Evolutionary conservation across 1,140 invertebrate genomes (phyloP).

Genomic region (Papilio xuthus): DNA sequence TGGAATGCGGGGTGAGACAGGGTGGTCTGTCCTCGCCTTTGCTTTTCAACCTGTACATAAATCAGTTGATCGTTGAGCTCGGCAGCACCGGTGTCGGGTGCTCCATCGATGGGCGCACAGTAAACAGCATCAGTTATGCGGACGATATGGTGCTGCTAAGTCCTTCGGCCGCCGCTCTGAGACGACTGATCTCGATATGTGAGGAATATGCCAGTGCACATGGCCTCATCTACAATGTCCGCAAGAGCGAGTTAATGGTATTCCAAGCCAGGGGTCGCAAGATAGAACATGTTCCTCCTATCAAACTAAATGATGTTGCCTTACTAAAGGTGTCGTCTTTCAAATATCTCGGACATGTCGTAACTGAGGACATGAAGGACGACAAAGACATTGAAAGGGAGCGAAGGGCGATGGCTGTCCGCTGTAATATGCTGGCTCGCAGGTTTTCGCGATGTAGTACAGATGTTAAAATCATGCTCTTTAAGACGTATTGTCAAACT

Average conservation of each 20-base stretch:
- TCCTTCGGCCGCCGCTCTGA: background rate
- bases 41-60: too few species aligned
- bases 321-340: too few species aligned
- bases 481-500: too few species aligned
- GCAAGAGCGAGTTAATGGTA: background rate
- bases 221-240: background rate
- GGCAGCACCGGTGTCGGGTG: background rate
- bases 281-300: background rate
- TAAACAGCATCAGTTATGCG: background rate
- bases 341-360: background rate
- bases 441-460: too few species aligned
- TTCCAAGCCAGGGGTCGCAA: background rate
- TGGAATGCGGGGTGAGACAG: too few species aligned
- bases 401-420: too few species aligned
- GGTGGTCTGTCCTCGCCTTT: too few species aligned
- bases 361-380: background rate
- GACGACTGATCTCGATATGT: background rate
- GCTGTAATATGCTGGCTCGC: too few species aligned
- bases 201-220: background rate
- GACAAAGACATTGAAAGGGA: too few species aligned
- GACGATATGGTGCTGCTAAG: background rate
- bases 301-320: conserved; percentile 1
- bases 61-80: too few species aligned
- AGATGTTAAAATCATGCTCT: too few species aligned
- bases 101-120: background rate